Base-by-base conservation (phyloP, 2,888 invertebrate species). In the Odontocolon sp. region DNA sequence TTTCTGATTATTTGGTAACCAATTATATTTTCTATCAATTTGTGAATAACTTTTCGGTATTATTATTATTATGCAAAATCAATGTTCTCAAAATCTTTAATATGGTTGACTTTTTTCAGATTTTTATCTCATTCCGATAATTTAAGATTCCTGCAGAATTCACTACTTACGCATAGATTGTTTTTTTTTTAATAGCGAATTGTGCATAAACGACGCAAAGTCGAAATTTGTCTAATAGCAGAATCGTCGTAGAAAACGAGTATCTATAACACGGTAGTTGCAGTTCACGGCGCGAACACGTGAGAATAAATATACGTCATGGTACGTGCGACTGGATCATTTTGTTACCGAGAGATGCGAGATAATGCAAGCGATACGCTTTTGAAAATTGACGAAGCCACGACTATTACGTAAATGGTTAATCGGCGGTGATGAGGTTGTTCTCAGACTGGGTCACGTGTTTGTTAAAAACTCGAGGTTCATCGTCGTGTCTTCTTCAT, bases 261-360 rank as follows among this genome's bases (percentile, higher is more conserved):
- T 18, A n/a, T n/a, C n/a, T 18, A 3, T 45, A 21, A n/a, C 45
- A n/a, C 23, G 21, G 45, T n/a, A 45, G 45, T 45, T 11, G 23
- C 45, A 18, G 18, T 45, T 2, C 36, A 21, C 18, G 9, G 21
- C n/a, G 45, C 18, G 45, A 11, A 45, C 45, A 45, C 23, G 45
- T 45, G 45, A 45, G 45, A 45, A 36, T 45, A 45, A 45, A 45
- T 11, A 11, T 23, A 18, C 45, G 45, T 45, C 45, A 45, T 18
- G 45, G 45, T 45, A 45, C 45, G 45, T 45, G 23, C 45, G n/a
- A 23, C 21, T 45, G 23, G 23, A 45, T 45, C 45, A 23, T 45
- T 45, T 45, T 21, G 45, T 45, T 45, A 45, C 21, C 45, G 45
- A 45, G 9, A 23, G 45, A 45, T 18, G 21, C 21, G 21, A 45